Conservation (phyloP, 2,113 vertebrate species). For the Terrapene triunguis region DNA sequence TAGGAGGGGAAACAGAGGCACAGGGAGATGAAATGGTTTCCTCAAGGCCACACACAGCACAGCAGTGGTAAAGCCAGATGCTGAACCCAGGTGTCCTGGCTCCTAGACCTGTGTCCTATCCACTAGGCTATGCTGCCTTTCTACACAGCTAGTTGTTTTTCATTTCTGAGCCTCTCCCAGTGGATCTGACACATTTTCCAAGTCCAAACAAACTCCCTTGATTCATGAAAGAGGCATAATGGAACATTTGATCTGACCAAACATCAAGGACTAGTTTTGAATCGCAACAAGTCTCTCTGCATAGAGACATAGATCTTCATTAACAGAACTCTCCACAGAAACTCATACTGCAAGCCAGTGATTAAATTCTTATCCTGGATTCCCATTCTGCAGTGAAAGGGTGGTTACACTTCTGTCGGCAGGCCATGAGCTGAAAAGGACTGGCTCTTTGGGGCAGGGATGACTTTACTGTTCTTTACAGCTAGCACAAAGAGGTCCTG, state of each 20-base stretch:
- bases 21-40: background rate
- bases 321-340: background rate
- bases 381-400: background rate
- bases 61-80: background rate
- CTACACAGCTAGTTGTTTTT: background rate
- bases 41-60: background rate
- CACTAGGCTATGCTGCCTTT: background rate
- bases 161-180: background rate
- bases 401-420: background rate
- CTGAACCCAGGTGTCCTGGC: too few species aligned
- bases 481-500: too few species aligned
- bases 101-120: background rate
- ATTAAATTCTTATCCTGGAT: background rate
- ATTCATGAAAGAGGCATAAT: background rate
- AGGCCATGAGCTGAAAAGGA: background rate
- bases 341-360: rapidly evolving
- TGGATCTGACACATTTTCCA: background rate
- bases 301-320: rapidly evolving
- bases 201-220: background rate
- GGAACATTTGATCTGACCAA: background rate
- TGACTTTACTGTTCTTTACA: too few species aligned
- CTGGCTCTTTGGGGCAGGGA: too few species aligned
- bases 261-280: background rate
- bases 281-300: background rate
- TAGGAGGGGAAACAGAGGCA: too few species aligned